Percentiles rank a stretch among this genome's conserved stretches.
These are phyloP conservation scores for Ephydatia muelleri DNA, from an alignment of 37 sponge, comb jelly and placozoan genomes.

Conservation along the genomic window DNA sequence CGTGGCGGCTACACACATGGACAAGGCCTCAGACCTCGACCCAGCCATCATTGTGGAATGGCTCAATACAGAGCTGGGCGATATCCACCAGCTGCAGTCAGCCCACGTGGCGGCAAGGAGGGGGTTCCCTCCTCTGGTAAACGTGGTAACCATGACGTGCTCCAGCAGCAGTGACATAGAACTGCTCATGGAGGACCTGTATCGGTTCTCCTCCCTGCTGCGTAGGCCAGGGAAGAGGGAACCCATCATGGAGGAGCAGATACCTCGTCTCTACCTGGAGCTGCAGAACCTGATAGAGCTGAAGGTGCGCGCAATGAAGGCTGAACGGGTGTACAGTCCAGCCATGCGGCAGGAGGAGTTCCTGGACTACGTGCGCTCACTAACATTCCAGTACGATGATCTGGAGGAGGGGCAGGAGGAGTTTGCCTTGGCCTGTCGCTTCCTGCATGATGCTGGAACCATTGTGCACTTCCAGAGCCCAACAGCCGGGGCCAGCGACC, in stretches of 20 bases:
- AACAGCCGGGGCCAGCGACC: constrained; percentile 10
- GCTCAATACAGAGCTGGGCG: constrained; percentile 44
- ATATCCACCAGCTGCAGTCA: constrained; percentile 9
- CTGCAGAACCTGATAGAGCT: constrained; percentile 65
- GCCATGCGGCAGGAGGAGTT: constrained; percentile 56
- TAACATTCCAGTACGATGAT: constrained; percentile 41
- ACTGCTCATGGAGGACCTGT: constrained; percentile 39
- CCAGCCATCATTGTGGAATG: constrained; percentile 33
- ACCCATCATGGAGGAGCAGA: constrained; percentile 33
- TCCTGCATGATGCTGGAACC: constrained; percentile 73
- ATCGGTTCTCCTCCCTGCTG: constrained; percentile 29
- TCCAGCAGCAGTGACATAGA: constrained; percentile 42
- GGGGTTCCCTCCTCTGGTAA: constrained; percentile 51
- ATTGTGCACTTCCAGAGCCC: constrained; percentile 46
- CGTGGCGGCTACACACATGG: constrained; percentile 64
- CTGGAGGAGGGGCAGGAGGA: constrained; percentile 57
- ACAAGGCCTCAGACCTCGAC: constrained; percentile 36
- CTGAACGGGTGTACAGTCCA: constrained; percentile 11
- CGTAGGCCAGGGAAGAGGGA: constrained; percentile 2
- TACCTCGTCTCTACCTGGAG: constrained; percentile 62
- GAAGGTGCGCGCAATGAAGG: constrained; percentile 42
- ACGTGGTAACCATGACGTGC: constrained; percentile 52
- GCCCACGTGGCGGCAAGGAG: not conserved
- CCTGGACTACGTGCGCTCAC: constrained; percentile 51
- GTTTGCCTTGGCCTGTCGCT: constrained; percentile 57